These are phyloP conservation scores for Pristionchus mayeri DNA, from an alignment of 2,888 invertebrate species.

Conservation along the genomic window DNA sequence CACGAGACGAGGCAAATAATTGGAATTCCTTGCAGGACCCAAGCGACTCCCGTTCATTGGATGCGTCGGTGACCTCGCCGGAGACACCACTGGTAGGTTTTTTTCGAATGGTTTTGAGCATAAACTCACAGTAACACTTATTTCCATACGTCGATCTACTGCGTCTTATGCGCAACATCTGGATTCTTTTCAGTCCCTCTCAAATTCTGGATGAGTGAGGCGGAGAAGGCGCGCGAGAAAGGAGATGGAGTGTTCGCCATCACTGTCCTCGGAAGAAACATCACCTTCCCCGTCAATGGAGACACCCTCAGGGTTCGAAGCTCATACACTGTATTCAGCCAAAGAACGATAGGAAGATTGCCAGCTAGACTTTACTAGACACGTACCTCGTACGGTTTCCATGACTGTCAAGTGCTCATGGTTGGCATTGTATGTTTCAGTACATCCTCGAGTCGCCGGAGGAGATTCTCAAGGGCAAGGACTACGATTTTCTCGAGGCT, in stretches of 20 bases:
- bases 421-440: slow-evolving; percentile 44
- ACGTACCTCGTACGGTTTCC: too few species aligned
- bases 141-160: too few species aligned
- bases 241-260: slow-evolving; percentile 24
- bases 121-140: too few species aligned
- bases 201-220: slow-evolving; percentile 38
- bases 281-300: slow-evolving; percentile 38
- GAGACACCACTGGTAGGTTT: slow-evolving; percentile 29
- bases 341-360: too few species aligned
- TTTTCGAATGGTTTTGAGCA: too few species aligned
- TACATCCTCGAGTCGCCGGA: slow-evolving; percentile 69
- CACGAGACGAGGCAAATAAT: too few species aligned
- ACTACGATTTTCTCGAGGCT: slow-evolving; percentile 77
- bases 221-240: not conserved
- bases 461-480: slow-evolving; percentile 75
- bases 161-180: not conserved
- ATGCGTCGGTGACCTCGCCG: slow-evolving; percentile 12
- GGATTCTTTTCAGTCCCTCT: slow-evolving; percentile 2
- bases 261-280: not conserved
- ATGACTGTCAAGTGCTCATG: too few species aligned
- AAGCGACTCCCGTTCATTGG: slow-evolving; percentile 31
- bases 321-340: too few species aligned
- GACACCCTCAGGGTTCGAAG: not conserved
- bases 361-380: too few species aligned
- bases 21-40: not conserved